These are phyloP conservation scores for Acheta domesticus DNA, from an alignment of 2,888 invertebrate species.

Conservation along the genomic window DNA sequence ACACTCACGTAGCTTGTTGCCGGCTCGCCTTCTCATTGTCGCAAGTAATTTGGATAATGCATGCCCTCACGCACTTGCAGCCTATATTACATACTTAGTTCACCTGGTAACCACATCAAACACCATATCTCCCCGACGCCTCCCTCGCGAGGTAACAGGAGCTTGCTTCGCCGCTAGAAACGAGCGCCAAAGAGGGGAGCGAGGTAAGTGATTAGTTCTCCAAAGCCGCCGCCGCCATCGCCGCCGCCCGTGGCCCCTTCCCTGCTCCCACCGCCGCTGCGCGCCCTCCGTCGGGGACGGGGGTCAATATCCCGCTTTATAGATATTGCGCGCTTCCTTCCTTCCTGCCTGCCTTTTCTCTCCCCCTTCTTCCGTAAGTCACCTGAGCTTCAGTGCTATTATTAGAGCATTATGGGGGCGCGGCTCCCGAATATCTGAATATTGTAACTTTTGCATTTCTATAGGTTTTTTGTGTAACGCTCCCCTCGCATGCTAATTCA, in stretches of 20 bases:
- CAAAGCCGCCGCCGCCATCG: not conserved
- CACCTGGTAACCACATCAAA: conserved; percentile 9
- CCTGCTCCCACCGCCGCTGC: not conserved
- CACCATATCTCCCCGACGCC: conserved; percentile 8
- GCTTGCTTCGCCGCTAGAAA: not conserved
- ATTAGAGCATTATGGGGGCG: not conserved
- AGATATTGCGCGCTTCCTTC: conserved; percentile 18
- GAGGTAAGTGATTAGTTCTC: conserved; percentile 9
- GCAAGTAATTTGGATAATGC: conserved; percentile 18
- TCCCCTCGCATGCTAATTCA: not conserved
- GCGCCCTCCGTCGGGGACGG: not conserved
- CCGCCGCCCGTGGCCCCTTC: not conserved
- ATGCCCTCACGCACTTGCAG: not conserved
- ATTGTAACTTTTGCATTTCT: not conserved
- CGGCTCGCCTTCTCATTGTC: not conserved
- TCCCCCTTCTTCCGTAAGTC: not conserved
- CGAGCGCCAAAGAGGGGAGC: conserved; percentile 18
- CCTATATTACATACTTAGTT: not conserved
- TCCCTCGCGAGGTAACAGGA: not conserved
- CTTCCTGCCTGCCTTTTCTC: not conserved
- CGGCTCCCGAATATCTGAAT: not conserved
- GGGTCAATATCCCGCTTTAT: not conserved
- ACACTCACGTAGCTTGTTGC: not conserved
- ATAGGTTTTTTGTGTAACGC: not conserved
- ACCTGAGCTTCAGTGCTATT: conserved; percentile 11